phyloP scores from a whole-genome alignment of 2,113 vertebrate genomes.

The Plestiodon gilberti region DNA sequence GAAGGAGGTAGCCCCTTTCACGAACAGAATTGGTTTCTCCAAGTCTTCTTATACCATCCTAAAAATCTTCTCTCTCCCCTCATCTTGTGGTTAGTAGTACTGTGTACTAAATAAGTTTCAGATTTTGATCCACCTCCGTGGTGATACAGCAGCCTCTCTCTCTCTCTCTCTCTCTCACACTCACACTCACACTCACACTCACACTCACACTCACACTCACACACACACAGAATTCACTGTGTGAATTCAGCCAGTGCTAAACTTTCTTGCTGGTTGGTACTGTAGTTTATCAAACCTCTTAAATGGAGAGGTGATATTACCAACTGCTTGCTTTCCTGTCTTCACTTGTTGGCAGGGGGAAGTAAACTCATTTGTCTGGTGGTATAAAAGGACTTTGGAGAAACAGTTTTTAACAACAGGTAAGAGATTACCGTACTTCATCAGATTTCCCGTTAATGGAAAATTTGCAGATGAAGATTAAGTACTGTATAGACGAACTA shows the following conservation, averaged over 20 bases:
- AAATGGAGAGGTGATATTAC: constrained; percentile 8
- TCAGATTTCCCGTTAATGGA: constrained; percentile 41
- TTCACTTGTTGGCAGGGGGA: constrained; percentile 8
- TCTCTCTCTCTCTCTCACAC: too few species aligned
- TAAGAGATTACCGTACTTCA: constrained; percentile 39
- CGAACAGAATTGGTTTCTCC: not conserved
- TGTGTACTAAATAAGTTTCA: constrained; percentile 23
- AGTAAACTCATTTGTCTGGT: constrained; percentile 20
- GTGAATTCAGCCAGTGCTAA: constrained; percentile 18
- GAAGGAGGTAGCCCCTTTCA: not conserved
- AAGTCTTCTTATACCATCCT: constrained; percentile 2
- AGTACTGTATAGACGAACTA: constrained; percentile 9
- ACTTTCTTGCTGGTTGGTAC: constrained; percentile 4
- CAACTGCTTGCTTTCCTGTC: constrained; percentile 27
- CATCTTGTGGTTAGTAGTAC: not conserved
- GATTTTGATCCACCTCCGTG: not conserved
- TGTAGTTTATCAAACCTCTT: not conserved
- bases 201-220: too few species aligned
- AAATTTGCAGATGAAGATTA: constrained; percentile 16
- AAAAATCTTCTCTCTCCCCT: not conserved
- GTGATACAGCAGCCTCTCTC: not conserved
- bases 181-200: too few species aligned
- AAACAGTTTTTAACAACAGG: constrained; percentile 25
- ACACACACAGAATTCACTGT: too few species aligned
- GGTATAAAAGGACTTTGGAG: constrained; percentile 8